phyloP scores from a whole-genome alignment of 2,797 vertebrate species.

The Tokudaia muenninki region DNA sequence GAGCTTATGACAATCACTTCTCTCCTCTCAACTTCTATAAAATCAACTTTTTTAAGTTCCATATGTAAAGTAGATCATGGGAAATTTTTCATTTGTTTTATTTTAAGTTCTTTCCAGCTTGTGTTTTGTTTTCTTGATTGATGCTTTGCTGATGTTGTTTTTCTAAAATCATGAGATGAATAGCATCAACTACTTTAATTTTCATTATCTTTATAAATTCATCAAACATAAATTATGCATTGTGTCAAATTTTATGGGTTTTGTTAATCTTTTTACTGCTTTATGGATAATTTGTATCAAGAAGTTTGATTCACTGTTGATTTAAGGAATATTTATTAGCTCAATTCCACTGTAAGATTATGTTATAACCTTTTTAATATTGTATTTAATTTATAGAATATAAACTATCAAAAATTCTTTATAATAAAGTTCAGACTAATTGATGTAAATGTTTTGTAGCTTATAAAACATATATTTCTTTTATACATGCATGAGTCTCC shows the following conservation, averaged over 20 bases:
- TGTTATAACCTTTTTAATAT: background rate
- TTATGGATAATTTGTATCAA: background rate
- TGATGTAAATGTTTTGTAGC: background rate
- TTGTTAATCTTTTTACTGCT: slow-evolving; percentile 18
- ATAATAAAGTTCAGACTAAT: background rate
- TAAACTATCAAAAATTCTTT: background rate
- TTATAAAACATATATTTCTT: background rate
- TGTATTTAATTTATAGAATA: background rate
- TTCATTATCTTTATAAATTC: slow-evolving; percentile 26
- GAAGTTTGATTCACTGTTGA: background rate
- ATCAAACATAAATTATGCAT: background rate
- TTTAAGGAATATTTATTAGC: background rate
- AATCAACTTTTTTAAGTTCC: background rate
- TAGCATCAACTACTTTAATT: slow-evolving; percentile 2
- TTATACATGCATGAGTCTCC: background rate
- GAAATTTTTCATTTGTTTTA: background rate
- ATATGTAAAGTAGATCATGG: background rate
- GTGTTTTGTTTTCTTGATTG: background rate
- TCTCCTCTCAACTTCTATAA: background rate
- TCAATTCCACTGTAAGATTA: background rate
- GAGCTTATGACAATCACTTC: no score
- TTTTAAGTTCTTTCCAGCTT: background rate
- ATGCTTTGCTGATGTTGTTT: background rate
- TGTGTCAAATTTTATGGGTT: background rate
- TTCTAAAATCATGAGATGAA: background rate